Evolutionary conservation across 2,797 vertebrate species (phyloP).

Genomic region (Neosilurus mollespiculum): DNA sequence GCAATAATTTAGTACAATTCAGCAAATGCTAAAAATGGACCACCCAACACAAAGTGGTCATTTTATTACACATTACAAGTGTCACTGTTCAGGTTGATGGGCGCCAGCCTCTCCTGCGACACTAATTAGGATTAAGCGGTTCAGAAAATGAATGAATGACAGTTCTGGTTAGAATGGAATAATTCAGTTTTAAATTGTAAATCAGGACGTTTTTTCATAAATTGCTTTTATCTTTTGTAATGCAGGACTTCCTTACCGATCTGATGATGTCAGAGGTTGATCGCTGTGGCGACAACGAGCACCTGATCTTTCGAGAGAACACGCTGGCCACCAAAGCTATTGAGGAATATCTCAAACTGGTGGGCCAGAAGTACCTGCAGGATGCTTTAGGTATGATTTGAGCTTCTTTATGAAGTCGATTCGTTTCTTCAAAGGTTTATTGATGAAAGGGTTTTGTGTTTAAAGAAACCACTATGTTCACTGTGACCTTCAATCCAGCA

Average conservation of each 20-base stretch:
- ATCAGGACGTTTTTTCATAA: neutral
- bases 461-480: neutral
- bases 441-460: neutral
- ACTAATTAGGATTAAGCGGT: too few relatives aligned
- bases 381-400: slow-evolving; percentile 85
- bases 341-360: slow-evolving; percentile 93
- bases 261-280: slow-evolving; percentile 97
- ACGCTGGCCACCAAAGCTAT: slow-evolving; percentile 94
- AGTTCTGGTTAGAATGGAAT: neutral
- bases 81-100: too few relatives aligned
- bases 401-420: neutral
- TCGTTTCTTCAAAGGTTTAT: neutral
- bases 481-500: neutral
- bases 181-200: neutral
- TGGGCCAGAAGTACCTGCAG: slow-evolving; percentile 94
- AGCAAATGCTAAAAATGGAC: neutral
- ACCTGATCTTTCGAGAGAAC: slow-evolving; percentile 95
- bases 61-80: neutral
- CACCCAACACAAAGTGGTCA: neutral
- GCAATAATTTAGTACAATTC: neutral
- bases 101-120: too few relatives aligned
- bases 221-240: neutral
- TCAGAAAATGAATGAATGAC: too few relatives aligned
- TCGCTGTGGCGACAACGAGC: slow-evolving; percentile 92
- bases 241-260: slow-evolving; percentile 92